A percentile compares a stretch with the other conserved stretches of the same genome.
phyloP scores from a whole-genome alignment of 2,797 vertebrate species.

The Diglossa cyanea region DNA sequence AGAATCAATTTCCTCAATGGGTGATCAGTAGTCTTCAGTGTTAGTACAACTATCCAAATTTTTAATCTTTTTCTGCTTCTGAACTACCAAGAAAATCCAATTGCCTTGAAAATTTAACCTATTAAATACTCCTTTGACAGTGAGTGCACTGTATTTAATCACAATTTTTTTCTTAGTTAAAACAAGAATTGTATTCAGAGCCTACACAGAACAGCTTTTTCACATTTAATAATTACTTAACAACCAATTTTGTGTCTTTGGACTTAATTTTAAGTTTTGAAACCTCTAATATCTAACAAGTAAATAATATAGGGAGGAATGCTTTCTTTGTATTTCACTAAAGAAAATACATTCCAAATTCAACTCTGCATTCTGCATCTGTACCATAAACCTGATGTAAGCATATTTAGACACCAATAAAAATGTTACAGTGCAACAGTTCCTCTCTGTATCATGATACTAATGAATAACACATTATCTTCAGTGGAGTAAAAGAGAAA shows the following conservation, averaged over 20 bases:
- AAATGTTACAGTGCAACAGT: not conserved
- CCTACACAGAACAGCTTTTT: not conserved
- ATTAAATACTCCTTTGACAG: not conserved
- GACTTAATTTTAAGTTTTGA: not conserved
- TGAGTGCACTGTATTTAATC: not conserved
- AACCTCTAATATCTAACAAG: not conserved
- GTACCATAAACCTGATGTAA: not conserved
- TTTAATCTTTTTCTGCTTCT: not conserved
- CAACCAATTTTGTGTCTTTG: not conserved
- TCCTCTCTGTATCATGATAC: not conserved
- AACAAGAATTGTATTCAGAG: not conserved
- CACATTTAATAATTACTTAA: not conserved
- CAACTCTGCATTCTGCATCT: not conserved
- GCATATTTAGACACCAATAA: not conserved
- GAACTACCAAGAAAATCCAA: not conserved
- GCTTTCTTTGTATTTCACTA: not conserved
- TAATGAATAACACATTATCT: not conserved
- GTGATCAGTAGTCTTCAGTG: not conserved
- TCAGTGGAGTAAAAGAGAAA: not conserved
- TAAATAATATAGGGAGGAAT: not conserved
- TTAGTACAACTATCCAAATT: not conserved
- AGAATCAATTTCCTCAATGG: not conserved
- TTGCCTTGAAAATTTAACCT: not conserved
- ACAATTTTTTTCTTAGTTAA: not conserved
- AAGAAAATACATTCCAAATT: not conserved